phyloP scores from a whole-genome alignment of 2,888 invertebrate genomes.

The Acrocyrtus sp. region DNA sequence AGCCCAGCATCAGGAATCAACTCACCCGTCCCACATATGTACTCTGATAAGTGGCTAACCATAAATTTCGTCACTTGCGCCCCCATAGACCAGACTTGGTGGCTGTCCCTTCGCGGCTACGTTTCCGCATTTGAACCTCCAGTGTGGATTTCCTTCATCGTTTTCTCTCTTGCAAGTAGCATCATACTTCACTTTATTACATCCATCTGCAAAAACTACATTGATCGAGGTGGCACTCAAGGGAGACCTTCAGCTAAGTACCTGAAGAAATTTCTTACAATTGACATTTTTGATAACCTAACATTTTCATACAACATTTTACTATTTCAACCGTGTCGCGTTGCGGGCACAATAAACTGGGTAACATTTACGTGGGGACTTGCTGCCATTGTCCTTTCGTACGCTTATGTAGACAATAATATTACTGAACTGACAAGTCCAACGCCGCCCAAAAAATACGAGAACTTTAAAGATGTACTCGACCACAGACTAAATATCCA shows the following conservation, averaged over 20 bases:
- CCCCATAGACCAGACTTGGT: background rate
- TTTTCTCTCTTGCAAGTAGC: background rate
- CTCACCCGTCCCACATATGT: too few relatives aligned
- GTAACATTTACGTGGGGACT: background rate
- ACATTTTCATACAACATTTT: background rate
- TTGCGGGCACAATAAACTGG: too few relatives aligned
- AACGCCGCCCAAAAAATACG: background rate
- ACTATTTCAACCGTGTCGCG: too few relatives aligned
- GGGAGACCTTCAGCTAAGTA: too few relatives aligned
- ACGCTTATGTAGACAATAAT: background rate
- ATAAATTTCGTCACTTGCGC: background rate
- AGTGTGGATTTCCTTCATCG: background rate
- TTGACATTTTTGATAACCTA: background rate
- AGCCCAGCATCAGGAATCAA: too few relatives aligned
- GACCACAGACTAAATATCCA: too few relatives aligned
- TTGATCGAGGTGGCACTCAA: too few relatives aligned
- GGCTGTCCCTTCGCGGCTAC: background rate
- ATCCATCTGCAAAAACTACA: too few relatives aligned
- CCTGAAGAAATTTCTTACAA: too few relatives aligned
- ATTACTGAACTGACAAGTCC: background rate
- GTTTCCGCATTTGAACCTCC: background rate
- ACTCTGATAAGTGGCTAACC: background rate
- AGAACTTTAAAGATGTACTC: background rate
- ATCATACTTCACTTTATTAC: background rate
- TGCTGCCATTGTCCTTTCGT: background rate